phyloP scores from a whole-genome alignment of 2,113 vertebrate species.

The Symphodus melops region DNA sequence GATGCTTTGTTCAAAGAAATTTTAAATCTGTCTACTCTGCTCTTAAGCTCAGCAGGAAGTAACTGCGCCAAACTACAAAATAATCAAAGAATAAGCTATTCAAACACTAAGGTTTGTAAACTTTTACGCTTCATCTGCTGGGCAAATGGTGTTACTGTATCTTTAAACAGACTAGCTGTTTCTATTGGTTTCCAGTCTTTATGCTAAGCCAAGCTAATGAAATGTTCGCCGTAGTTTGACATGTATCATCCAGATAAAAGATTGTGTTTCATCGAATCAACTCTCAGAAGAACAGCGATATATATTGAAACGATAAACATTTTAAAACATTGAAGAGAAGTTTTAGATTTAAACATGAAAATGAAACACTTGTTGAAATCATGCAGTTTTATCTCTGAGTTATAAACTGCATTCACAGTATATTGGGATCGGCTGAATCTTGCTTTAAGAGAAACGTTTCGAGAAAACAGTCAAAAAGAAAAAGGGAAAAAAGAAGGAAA shows the following conservation, averaged over 20 bases:
- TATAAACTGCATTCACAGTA: slow-evolving; percentile 10
- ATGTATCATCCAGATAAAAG: too few species aligned
- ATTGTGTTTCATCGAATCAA: too few species aligned
- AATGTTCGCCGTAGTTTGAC: background rate
- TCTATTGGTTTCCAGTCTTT: background rate
- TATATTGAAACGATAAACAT: background rate
- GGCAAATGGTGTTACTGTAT: background rate
- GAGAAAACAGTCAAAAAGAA: background rate
- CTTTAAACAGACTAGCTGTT: background rate
- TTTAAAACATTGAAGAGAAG: background rate
- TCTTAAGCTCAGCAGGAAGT: too few species aligned
- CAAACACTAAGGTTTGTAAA: too few species aligned
- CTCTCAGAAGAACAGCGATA: background rate
- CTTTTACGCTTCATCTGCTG: too few species aligned
- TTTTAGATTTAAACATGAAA: background rate
- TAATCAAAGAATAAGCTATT: too few species aligned
- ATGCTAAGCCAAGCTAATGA: background rate
- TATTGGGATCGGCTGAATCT: background rate
- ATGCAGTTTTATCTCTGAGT: background rate
- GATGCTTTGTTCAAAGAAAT: too few species aligned
- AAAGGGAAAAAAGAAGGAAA: too few species aligned
- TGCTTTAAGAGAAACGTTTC: too few species aligned
- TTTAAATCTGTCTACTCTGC: too few species aligned
- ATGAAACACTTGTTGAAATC: background rate
- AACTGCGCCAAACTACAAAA: background rate